Evolutionary conservation across 2,113 vertebrate species (phyloP), one percentile per base, ranked within the genome.

Genomic region (Pygoscelis antarcticus): DNA sequence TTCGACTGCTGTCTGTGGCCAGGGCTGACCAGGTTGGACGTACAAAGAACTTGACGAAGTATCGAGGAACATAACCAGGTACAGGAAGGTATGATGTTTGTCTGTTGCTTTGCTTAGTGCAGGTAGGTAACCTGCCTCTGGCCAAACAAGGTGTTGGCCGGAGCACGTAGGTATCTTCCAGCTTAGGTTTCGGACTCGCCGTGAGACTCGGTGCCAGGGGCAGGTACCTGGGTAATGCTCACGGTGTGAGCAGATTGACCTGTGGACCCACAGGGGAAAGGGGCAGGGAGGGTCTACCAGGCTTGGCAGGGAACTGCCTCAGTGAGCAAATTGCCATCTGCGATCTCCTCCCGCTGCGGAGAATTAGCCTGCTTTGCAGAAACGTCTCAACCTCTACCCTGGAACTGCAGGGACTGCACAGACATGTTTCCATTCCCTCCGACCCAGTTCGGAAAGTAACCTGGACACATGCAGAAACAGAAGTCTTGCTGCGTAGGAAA

Each of bases 321-420:
- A 14, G 26, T 11, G 19, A 46, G 29, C 16, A 68, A 65, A 47
- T 1, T 2, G 13, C 38, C 6, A 7, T 11, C 19, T 61, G 13
- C 34, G 40, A 13, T 60, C 61, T 40, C 52, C 68, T 40, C 21
- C 8, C 1, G 1, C 68, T 54, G 29, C 0, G 0, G 20, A 52
- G 44, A 38, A 72, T 38, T 9, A 46, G 16, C 66, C 22, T 62
- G 38, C 11, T 51, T 27, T 70, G 44, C n/a, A 14, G 23, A 17
- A 21, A 40, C 10, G 8, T 49, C 52, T 47, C 60, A 80, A 7
- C 19, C 34, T 68, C 14, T 36, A 30, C 16, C 13, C 17, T 27
- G 34, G 34, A 46, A 66, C 19, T 0, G 0, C 30, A n/a, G 34
- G 6, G 13, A 42, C 54, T 0, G 0, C 14, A 23, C 23, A 60